These are phyloP conservation scores for Poecilobothrus nobilitatus DNA, from an alignment of 2,888 invertebrate species.

Conservation along the genomic window DNA sequence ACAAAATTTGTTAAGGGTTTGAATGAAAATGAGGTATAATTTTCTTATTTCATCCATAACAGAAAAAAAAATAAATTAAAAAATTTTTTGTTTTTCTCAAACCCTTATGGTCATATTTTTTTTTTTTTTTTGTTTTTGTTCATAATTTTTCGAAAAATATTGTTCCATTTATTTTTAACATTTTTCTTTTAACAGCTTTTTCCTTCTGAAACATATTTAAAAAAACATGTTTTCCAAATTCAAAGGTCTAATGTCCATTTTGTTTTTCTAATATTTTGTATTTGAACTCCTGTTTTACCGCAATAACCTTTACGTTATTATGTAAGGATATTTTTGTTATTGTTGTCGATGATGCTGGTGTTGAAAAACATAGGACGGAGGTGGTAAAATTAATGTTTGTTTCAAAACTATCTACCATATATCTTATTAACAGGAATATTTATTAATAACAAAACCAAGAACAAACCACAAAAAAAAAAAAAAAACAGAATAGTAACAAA, in stretches of 20 bases:
- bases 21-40: too few species aligned
- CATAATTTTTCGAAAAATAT: too few species aligned
- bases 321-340: not conserved
- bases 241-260: not conserved
- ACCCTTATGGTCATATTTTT: not conserved
- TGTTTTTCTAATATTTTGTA: not conserved
- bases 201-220: not conserved
- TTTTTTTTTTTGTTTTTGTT: too few species aligned
- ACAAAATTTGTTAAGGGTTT: too few species aligned
- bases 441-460: not conserved
- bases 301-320: not conserved
- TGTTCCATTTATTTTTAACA: too few species aligned
- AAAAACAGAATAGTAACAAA: not conserved
- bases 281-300: not conserved
- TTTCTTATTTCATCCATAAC: too few species aligned
- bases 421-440: constrained; percentile 4
- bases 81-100: not conserved
- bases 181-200: not conserved
- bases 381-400: not conserved
- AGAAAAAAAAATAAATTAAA: not conserved
- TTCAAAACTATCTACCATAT: not conserved
- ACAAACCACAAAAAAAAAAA: not conserved
- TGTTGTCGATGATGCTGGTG: not conserved
- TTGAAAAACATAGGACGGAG: not conserved
- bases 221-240: not conserved